Conservation (phyloP, 2,113 vertebrate species). For the Sander lucioperca region DNA sequence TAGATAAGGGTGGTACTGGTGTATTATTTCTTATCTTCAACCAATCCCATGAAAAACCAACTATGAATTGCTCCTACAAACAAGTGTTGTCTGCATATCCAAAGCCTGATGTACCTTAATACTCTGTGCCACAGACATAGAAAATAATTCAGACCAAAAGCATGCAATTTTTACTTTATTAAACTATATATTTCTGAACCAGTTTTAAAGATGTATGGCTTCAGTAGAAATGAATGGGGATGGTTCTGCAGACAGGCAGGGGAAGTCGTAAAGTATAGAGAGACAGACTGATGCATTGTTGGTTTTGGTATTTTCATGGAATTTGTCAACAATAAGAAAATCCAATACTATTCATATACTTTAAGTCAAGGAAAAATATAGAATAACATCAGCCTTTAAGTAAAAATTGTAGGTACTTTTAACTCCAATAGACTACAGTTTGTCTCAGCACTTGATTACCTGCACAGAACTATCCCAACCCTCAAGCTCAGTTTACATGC, state of each 20-base stretch:
- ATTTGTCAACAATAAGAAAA: not conserved
- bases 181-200: too few relatives aligned
- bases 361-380: not conserved
- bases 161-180: too few relatives aligned
- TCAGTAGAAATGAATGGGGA: too few relatives aligned
- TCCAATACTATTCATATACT: not conserved
- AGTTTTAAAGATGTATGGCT: too few relatives aligned
- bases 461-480: constrained; percentile 38
- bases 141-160: too few relatives aligned
- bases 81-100: not conserved
- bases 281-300: too few relatives aligned
- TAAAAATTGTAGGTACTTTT: too few relatives aligned
- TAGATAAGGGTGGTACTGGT: not conserved
- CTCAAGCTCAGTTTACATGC: constrained; percentile 62
- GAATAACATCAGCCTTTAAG: not conserved
- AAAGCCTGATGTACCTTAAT: not conserved
- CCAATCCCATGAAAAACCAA: not conserved
- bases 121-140: too few relatives aligned
- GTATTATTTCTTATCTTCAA: not conserved
- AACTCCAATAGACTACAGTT: not conserved
- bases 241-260: too few relatives aligned
- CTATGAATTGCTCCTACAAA: not conserved
- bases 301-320: too few relatives aligned
- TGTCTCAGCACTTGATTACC: constrained; percentile 41
- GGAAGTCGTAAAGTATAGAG: too few relatives aligned